Conservation (phyloP, 2,888 invertebrate genomes). For the Hypena proboscidalis region DNA sequence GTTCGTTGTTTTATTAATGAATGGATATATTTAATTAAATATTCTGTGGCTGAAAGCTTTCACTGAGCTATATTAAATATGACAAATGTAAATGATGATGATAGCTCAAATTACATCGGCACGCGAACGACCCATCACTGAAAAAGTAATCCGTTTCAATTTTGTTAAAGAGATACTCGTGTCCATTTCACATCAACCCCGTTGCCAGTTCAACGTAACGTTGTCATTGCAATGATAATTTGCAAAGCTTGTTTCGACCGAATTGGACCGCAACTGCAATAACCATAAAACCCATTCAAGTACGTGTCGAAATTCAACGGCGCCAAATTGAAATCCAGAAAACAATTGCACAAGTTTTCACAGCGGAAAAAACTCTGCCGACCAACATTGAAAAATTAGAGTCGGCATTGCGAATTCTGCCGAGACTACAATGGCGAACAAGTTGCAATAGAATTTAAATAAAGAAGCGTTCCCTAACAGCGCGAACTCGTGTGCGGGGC, state of each 20-base stretch:
- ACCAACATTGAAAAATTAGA: slow-evolving; percentile 73
- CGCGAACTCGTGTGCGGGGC: slow-evolving; percentile 74
- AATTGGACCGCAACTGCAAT: slow-evolving; percentile 67
- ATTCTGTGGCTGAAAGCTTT: slow-evolving; percentile 34
- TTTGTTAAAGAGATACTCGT: slow-evolving; percentile 59
- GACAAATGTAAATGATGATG: slow-evolving; percentile 59
- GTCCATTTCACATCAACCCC: slow-evolving; percentile 53
- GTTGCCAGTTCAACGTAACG: slow-evolving; percentile 48
- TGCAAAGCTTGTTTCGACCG: slow-evolving; percentile 60
- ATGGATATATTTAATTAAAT: slow-evolving; percentile 14
- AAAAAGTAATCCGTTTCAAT: slow-evolving; percentile 68
- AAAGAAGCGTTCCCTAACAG: slow-evolving; percentile 80
- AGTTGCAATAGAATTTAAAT: slow-evolving; percentile 86
- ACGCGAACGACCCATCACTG: slow-evolving; percentile 69
- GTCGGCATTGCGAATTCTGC: slow-evolving; percentile 70
- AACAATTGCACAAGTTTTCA: slow-evolving; percentile 61
- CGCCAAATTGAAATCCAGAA: slow-evolving; percentile 59
- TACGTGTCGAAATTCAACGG: slow-evolving; percentile 56
- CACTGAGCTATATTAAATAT: slow-evolving; percentile 36
- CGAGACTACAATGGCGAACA: slow-evolving; percentile 78
- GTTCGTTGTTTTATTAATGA: slow-evolving; percentile 9
- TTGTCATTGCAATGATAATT: slow-evolving; percentile 58
- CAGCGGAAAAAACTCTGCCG: slow-evolving; percentile 50
- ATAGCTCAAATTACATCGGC: slow-evolving; percentile 54
- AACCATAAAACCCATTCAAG: slow-evolving; percentile 57